Percentiles rank a stretch among this genome's conserved stretches.
These are phyloP conservation scores for Xenentodon cancila DNA, from an alignment of 2,797 vertebrate species.

Conservation along the genomic window DNA sequence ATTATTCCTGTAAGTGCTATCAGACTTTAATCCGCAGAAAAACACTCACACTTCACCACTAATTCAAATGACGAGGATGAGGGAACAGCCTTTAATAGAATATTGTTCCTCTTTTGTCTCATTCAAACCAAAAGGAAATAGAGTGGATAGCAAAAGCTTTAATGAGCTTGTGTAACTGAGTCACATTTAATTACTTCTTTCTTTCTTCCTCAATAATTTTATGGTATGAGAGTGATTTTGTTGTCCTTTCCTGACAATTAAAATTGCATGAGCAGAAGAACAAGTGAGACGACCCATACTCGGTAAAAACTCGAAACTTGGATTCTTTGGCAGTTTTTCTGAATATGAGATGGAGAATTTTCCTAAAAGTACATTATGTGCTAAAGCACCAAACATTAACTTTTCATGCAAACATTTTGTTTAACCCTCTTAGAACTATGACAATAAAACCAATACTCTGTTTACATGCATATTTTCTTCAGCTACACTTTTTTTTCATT, in stretches of 20 bases:
- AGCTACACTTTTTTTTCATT: too few species aligned
- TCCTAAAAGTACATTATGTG: too few species aligned
- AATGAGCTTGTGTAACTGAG: conserved; percentile 83
- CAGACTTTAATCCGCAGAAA: conserved; percentile 82
- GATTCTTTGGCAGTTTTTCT: too few species aligned
- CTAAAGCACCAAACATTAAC: too few species aligned
- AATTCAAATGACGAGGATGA: conserved; percentile 74
- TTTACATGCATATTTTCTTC: too few species aligned
- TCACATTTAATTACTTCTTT: conserved; percentile 79
- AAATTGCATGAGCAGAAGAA: conserved; percentile 54
- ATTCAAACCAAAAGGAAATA: conserved; percentile 80
- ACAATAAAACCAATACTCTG: too few species aligned
- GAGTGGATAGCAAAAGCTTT: conserved; percentile 79
- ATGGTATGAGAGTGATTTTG: conserved; percentile 62
- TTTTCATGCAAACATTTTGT: too few species aligned
- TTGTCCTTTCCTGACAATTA: conserved; percentile 39
- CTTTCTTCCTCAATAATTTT: conserved; percentile 68
- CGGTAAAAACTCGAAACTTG: conserved; percentile 9
- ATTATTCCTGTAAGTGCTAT: conserved; percentile 79
- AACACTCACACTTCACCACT: conserved; percentile 76
- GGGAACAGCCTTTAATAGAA: conserved; percentile 81
- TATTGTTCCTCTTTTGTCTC: conserved; percentile 83
- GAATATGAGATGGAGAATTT: not conserved
- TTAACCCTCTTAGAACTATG: too few species aligned
- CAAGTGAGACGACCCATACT: conserved; percentile 24